A percentile compares a stretch with the other conserved stretches of the same genome.
phyloP scores from a whole-genome alignment of 2,888 invertebrate species.

The Apamea epomidion region DNA sequence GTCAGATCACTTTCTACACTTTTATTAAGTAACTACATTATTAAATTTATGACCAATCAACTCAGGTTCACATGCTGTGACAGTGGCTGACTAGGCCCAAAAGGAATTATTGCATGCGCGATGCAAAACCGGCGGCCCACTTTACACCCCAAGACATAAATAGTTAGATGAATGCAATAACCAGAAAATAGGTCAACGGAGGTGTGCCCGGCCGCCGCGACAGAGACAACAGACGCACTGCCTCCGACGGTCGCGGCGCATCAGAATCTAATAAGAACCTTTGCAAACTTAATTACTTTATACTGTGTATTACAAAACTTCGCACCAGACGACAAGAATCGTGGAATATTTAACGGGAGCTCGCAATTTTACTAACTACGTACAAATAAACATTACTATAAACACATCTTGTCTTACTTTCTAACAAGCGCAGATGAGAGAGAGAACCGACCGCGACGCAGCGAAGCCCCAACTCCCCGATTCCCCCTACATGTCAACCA shows the following conservation, averaged over 20 bases:
- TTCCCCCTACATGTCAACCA: slow-evolving; percentile 82
- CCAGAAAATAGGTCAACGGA: slow-evolving; percentile 90
- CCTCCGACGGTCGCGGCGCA: slow-evolving; percentile 78
- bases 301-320: slow-evolving; percentile 56
- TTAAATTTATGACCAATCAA: slow-evolving; percentile 45
- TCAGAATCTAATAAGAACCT: slow-evolving; percentile 78
- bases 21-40: slow-evolving; percentile 23
- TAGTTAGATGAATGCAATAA: slow-evolving; percentile 89
- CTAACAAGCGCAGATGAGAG: slow-evolving; percentile 77
- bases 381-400: slow-evolving; percentile 75
- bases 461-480: slow-evolving; percentile 78
- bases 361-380: slow-evolving; percentile 65
- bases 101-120: slow-evolving; percentile 76
- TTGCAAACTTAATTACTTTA: slow-evolving; percentile 77
- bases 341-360: slow-evolving; percentile 67
- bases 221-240: slow-evolving; percentile 83
- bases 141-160: slow-evolving; percentile 87
- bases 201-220: slow-evolving; percentile 88
- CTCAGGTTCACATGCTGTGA: slow-evolving; percentile 35
- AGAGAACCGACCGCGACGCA: slow-evolving; percentile 80
- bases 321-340: slow-evolving; percentile 54
- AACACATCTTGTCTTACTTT: slow-evolving; percentile 79
- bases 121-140: slow-evolving; percentile 84
- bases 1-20: slow-evolving; percentile 52
- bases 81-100: slow-evolving; percentile 61